Conservation (phyloP, 37 sponge, comb jelly and placozoan species). For the Aphrocallistes beatrix region DNA sequence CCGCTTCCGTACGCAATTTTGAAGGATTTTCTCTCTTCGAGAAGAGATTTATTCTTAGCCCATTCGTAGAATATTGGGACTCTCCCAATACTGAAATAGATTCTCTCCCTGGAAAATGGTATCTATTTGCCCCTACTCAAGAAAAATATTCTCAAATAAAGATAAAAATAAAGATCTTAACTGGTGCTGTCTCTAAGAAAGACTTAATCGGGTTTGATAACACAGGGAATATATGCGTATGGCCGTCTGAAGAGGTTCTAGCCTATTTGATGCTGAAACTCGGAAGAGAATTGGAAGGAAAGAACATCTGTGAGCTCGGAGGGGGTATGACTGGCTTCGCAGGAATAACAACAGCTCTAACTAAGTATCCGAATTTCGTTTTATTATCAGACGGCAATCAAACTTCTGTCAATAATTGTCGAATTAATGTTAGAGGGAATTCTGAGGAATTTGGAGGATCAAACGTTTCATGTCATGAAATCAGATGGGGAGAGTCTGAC, state of each 20-base stretch:
- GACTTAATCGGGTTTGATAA: slow-evolving; percentile 52
- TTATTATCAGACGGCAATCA: slow-evolving; percentile 49
- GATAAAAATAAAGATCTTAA: neutral
- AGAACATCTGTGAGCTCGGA: slow-evolving; percentile 50
- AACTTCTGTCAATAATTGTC: slow-evolving; percentile 32
- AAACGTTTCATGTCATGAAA: slow-evolving; percentile 19
- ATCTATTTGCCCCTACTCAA: neutral
- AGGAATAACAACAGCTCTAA: slow-evolving; percentile 38
- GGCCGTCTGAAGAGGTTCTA: slow-evolving; percentile 66
- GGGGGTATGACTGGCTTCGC: slow-evolving; percentile 65
- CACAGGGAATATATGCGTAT: slow-evolving; percentile 67
- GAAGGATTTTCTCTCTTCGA: neutral
- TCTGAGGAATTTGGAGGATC: neutral
- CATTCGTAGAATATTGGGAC: neutral
- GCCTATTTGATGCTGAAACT: slow-evolving; percentile 45
- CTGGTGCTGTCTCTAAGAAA: neutral
- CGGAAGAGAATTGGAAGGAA: neutral
- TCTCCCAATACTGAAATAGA: neutral
- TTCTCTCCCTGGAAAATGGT: neutral
- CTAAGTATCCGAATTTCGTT: slow-evolving; percentile 27
- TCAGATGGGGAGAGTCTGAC: slow-evolving; percentile 29
- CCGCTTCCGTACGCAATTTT: neutral
- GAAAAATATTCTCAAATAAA: no score
- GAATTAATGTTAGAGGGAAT: slow-evolving; percentile 21
- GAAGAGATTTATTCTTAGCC: neutral